Evolutionary conservation across 2,113 vertebrate species (phyloP).

Genomic region (Ramphastos sulfuratus): DNA sequence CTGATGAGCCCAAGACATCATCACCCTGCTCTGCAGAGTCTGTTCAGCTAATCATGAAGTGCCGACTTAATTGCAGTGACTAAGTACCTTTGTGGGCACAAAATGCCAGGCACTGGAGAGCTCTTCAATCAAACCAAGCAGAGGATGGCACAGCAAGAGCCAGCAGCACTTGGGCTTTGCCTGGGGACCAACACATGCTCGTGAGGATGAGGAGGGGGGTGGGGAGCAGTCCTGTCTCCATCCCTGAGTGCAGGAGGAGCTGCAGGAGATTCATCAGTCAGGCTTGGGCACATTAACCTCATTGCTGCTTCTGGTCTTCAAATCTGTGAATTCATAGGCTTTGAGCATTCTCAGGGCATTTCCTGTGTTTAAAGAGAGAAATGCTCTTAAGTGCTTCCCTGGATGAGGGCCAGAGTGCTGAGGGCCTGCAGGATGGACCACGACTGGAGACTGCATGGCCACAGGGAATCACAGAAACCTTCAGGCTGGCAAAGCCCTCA

Average conservation of each 20-base stretch:
- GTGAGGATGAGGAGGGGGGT: not conserved
- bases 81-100: conserved; percentile 1
- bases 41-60: conserved; percentile 15
- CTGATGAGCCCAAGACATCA: not conserved
- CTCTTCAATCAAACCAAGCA: conserved; percentile 37
- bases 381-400: conserved; percentile 1
- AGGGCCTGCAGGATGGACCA: fast-evolving
- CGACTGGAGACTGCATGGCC: not conserved
- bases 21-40: fast-evolving
- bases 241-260: not conserved
- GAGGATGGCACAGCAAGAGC: not conserved
- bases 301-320: not conserved
- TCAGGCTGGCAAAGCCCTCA: too few relatives aligned
- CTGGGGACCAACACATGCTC: fast-evolving
- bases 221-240: not conserved
- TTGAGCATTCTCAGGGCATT: not conserved
- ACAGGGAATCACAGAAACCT: too few relatives aligned
- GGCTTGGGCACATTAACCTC: fast-evolving
- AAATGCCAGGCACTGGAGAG: conserved; percentile 18
- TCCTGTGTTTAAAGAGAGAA: not conserved
- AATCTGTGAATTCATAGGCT: not conserved
- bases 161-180: not conserved
- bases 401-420: not conserved
- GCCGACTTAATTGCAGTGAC: conserved; percentile 18
- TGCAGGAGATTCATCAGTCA: not conserved